A percentile compares a stretch with the other conserved stretches of the same genome.
These are phyloP conservation scores for Antedon mediterranea DNA, from an alignment of 53 echinoderm and acorn worm species.

Conservation along the genomic window DNA sequence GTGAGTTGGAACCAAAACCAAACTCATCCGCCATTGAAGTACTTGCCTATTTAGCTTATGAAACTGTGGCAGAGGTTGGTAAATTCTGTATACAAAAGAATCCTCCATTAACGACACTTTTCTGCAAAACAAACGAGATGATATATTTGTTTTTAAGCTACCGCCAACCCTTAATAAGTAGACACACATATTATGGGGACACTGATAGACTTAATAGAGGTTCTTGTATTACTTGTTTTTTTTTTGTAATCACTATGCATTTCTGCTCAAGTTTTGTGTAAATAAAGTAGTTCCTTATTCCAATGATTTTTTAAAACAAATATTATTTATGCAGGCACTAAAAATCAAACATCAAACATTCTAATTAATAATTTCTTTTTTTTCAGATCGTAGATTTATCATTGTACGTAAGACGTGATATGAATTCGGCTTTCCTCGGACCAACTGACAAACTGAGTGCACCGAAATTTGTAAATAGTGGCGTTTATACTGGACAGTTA, in stretches of 20 bases:
- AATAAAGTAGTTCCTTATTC: too few species aligned
- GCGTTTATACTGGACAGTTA: background rate
- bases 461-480: constrained; percentile 42
- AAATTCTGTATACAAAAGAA: background rate
- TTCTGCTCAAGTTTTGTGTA: too few species aligned
- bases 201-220: too few species aligned
- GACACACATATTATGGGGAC: too few species aligned
- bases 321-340: too few species aligned
- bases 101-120: too few species aligned
- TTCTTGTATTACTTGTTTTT: too few species aligned
- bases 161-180: too few species aligned
- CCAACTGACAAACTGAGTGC: constrained; percentile 60
- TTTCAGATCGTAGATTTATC: constrained; percentile 82
- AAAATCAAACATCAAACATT: background rate
- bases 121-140: too few species aligned
- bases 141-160: too few species aligned
- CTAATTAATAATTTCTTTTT: background rate
- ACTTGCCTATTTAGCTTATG: constrained; percentile 75
- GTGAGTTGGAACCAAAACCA: constrained; percentile 76
- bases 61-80: constrained; percentile 92
- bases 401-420: constrained; percentile 57
- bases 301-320: too few species aligned
- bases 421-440: constrained; percentile 44
- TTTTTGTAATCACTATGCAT: too few species aligned
- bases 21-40: constrained; percentile 92